A percentile compares a stretch with the other conserved stretches of the same genome.
These are phyloP conservation scores for Notoglanidium macrostoma DNA, from an alignment of 2,797 vertebrate species.

Conservation along the genomic window DNA sequence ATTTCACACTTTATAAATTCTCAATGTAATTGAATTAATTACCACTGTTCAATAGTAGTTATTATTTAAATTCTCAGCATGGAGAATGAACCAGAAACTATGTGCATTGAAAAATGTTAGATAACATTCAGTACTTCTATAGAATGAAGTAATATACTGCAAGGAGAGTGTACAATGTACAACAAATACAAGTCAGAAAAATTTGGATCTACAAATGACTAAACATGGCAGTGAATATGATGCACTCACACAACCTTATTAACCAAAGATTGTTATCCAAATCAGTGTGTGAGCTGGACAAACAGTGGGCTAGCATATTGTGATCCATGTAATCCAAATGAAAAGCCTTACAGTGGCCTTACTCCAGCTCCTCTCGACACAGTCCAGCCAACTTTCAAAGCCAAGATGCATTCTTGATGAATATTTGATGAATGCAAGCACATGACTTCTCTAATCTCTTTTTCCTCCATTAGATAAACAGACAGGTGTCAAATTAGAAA, in stretches of 20 bases:
- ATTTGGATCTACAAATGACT: slow-evolving; percentile 14
- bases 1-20: not conserved
- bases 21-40: not conserved
- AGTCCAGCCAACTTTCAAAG: slow-evolving; percentile 56
- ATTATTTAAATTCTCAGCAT: not conserved
- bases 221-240: not conserved
- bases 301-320: slow-evolving; percentile 54
- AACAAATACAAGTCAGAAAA: not conserved
- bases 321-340: slow-evolving; percentile 50
- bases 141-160: not conserved
- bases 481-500: not conserved
- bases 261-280: not conserved
- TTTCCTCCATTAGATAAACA: slow-evolving; percentile 26
- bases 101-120: not conserved
- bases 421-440: slow-evolving; percentile 79
- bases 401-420: slow-evolving; percentile 76
- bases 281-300: slow-evolving; percentile 29
- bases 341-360: slow-evolving; percentile 17
- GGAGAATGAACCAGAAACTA: not conserved
- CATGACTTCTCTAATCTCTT: slow-evolving; percentile 61
- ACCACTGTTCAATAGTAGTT: not conserved
- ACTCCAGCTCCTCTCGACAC: not conserved
- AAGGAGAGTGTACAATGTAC: not conserved
- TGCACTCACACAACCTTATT: slow-evolving; percentile 20
- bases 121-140: not conserved